These are phyloP conservation scores for Psilopsiagon aurifrons DNA, from an alignment of 2,113 vertebrate species.

Conservation along the genomic window DNA sequence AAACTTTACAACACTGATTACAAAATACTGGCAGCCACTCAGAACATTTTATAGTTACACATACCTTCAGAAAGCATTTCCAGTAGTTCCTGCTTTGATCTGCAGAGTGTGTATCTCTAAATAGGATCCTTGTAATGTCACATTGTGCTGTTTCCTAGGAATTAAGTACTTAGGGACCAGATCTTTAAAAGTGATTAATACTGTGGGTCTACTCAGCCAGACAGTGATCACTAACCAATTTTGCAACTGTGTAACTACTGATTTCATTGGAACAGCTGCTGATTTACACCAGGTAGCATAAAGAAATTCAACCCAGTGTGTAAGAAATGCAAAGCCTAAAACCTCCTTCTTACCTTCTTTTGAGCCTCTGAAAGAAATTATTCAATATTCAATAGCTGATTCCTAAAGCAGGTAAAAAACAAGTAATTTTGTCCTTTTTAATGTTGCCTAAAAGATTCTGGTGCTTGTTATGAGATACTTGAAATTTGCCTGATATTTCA, in stretches of 20 bases:
- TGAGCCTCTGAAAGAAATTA: neutral
- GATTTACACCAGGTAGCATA: neutral
- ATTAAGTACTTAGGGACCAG: conserved; percentile 61
- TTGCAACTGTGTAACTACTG: conserved; percentile 33
- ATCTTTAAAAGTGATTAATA: conserved; percentile 63
- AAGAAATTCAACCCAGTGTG: neutral
- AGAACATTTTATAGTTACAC: conserved; percentile 74
- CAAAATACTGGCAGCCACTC: conserved; percentile 75
- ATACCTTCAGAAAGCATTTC: conserved; percentile 74
- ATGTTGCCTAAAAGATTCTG: neutral
- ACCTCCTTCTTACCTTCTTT: neutral
- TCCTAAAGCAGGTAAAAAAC: neutral
- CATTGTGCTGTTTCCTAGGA: conserved; percentile 68
- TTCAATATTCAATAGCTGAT: neutral
- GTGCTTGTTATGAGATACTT: neutral
- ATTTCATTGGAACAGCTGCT: conserved; percentile 24
- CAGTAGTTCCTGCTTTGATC: conserved; percentile 74
- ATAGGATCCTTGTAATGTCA: conserved; percentile 74
- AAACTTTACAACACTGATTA: conserved; percentile 75
- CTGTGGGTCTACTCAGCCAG: neutral
- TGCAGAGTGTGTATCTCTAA: conserved; percentile 70
- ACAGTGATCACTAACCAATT: conserved; percentile 19
- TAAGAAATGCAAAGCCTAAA: neutral
- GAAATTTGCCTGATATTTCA: neutral
- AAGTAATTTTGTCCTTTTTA: neutral